These are phyloP conservation scores for Pollenia griseotomentosa DNA, from an alignment of 2,888 invertebrate genomes.

Conservation along the genomic window DNA sequence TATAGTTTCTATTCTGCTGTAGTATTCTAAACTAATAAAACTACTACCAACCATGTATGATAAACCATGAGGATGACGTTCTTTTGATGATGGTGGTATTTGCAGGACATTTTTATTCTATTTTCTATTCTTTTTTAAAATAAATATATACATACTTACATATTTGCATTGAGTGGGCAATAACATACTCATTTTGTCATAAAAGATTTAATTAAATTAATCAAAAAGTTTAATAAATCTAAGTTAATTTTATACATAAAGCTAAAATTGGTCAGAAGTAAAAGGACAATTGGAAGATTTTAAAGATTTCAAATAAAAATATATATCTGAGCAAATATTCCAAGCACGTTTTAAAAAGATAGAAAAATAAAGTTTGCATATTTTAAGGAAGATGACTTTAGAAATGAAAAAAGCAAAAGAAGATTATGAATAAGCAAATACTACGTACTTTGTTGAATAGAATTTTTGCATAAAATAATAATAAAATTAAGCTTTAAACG, in stretches of 20 bases:
- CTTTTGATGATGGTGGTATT: too few relatives aligned
- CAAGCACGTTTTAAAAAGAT: constrained; percentile 20
- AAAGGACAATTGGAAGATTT: not conserved
- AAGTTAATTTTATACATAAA: not conserved
- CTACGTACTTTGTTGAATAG: not conserved
- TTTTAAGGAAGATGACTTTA: constrained; percentile 35
- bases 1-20: not conserved
- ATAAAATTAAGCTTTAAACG: constrained; percentile 14
- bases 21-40: not conserved
- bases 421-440: not conserved
- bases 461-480: not conserved
- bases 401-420: not conserved
- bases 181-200: not conserved
- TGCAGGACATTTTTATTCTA: too few relatives aligned
- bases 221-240: not conserved
- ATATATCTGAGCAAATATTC: constrained; percentile 1
- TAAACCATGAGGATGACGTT: not conserved
- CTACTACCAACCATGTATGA: not conserved
- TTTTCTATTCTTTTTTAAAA: too few relatives aligned
- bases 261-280: not conserved
- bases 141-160: too few relatives aligned
- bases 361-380: not conserved
- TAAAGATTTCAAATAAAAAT: not conserved
- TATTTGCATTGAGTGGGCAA: not conserved
- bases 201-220: constrained; percentile 13